These are phyloP conservation scores for Sinelater perroti DNA, from an alignment of 2,888 invertebrate genomes.

Conservation along the genomic window DNA sequence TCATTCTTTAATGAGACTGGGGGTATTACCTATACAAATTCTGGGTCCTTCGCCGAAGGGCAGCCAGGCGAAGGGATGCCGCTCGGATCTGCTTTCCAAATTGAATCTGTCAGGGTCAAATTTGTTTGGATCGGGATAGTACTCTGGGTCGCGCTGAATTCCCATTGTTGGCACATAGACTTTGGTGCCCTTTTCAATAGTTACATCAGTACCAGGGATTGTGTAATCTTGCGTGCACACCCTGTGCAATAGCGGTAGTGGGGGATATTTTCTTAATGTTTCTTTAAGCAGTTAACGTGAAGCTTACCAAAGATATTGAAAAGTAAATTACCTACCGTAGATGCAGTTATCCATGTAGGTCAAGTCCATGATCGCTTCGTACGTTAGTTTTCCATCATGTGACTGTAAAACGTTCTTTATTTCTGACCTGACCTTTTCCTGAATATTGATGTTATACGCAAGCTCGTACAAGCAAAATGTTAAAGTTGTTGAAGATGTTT, in stretches of 20 bases:
- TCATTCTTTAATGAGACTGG: too few relatives aligned
- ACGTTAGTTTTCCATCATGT: constrained; percentile 58
- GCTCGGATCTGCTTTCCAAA: constrained; percentile 60
- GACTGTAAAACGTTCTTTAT: constrained; percentile 55
- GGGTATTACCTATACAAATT: constrained; percentile 65
- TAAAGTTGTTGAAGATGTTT: constrained; percentile 57
- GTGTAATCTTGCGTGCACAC: constrained; percentile 46
- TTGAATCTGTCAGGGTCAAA: constrained; percentile 71
- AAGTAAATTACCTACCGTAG: constrained; percentile 43
- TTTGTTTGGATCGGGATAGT: constrained; percentile 65
- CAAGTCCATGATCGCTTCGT: constrained; percentile 62
- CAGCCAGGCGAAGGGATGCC: constrained; percentile 64
- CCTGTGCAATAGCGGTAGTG: constrained; percentile 46
- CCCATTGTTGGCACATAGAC: constrained; percentile 46
- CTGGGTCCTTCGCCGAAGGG: constrained; percentile 68
- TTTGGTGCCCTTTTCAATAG: constrained; percentile 43
- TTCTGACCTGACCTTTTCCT: constrained; percentile 59
- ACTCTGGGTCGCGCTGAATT: constrained; percentile 48
- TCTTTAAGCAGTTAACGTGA: constrained; percentile 42
- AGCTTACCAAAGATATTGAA: neutral
- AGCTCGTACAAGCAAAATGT: constrained; percentile 63
- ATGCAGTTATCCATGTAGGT: constrained; percentile 62
- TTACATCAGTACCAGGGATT: constrained; percentile 46
- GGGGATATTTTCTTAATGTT: constrained; percentile 50
- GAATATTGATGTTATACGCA: constrained; percentile 60